These are phyloP conservation scores for Muraenolepis orangiensis DNA, from an alignment of 2,797 vertebrate species.

Conservation along the genomic window DNA sequence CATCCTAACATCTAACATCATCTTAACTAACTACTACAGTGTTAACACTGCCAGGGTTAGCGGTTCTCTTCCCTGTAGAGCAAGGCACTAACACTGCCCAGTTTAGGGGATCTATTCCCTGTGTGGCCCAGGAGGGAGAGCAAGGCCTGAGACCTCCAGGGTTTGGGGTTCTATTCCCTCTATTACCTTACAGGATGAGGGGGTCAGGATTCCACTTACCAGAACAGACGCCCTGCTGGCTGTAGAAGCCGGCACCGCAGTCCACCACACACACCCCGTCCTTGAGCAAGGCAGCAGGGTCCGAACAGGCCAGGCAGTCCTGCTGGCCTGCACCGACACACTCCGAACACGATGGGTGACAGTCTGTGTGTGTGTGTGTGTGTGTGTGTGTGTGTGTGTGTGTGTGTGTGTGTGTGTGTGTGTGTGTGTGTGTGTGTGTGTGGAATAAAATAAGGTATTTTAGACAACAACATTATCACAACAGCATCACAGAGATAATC, in stretches of 20 bases:
- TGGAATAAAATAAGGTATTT: background rate
- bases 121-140: background rate
- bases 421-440: background rate
- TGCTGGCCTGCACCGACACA: conserved; percentile 75
- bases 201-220: conserved; percentile 66
- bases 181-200: background rate
- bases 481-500: background rate
- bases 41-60: background rate
- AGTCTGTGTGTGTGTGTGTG: conserved; percentile 67
- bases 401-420: background rate
- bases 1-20: too few relatives aligned
- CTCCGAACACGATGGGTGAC: conserved; percentile 79
- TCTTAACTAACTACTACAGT: too few relatives aligned
- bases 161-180: background rate
- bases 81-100: background rate
- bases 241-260: conserved; percentile 79
- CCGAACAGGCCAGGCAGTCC: conserved; percentile 80
- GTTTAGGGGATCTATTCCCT: background rate
- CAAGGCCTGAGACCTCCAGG: background rate
- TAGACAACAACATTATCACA: background rate
- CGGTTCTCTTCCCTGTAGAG: background rate
- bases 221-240: conserved; percentile 70
- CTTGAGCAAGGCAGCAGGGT: conserved; percentile 69
- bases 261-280: conserved; percentile 73
- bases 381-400: conserved; percentile 59